Evolutionary conservation across 1,140 invertebrate genomes (phyloP).

Genomic region (Parapsyche elsis): DNA sequence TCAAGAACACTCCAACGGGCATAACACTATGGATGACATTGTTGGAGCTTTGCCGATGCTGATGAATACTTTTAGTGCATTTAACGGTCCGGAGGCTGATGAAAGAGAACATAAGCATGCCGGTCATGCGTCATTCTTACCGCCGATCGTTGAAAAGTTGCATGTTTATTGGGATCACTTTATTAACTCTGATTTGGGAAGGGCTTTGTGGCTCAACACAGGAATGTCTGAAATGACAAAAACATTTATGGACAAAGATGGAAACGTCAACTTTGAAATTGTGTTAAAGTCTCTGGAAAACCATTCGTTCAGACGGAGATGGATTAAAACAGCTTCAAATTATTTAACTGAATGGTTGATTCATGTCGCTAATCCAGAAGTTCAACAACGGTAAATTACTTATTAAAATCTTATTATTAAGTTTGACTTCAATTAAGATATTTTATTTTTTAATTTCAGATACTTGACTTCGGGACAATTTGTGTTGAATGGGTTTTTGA

Average conservation of each 20-base stretch:
- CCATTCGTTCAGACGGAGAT: constrained; percentile 77
- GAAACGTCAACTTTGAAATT: constrained; percentile 75
- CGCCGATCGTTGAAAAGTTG: constrained; percentile 78
- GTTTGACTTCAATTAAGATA: too few species aligned
- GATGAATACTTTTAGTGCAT: constrained; percentile 70
- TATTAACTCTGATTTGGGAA: constrained; percentile 80
- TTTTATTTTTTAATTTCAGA: constrained; percentile 61
- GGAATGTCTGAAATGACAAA: constrained; percentile 73
- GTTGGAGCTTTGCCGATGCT: constrained; percentile 74
- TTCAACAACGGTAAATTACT: constrained; percentile 78
- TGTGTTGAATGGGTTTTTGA: constrained; percentile 79
- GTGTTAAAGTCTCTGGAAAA: constrained; percentile 83
- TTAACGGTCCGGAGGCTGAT: constrained; percentile 66
- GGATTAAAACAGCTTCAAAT: constrained; percentile 79
- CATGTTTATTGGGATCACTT: constrained; percentile 84
- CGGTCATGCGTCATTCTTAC: constrained; percentile 78
- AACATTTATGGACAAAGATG: constrained; percentile 72
- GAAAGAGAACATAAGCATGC: constrained; percentile 72
- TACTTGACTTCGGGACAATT: constrained; percentile 76
- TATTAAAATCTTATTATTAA: constrained; percentile 1
- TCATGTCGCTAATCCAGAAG: constrained; percentile 78
- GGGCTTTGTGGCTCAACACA: constrained; percentile 77
- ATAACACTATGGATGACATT: constrained; percentile 67
- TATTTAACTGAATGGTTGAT: constrained; percentile 80
- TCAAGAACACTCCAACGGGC: constrained; percentile 49